Evolutionary conservation across 2,797 vertebrate genomes (phyloP).

Genomic region (Schizopygopsis malacanthus): DNA sequence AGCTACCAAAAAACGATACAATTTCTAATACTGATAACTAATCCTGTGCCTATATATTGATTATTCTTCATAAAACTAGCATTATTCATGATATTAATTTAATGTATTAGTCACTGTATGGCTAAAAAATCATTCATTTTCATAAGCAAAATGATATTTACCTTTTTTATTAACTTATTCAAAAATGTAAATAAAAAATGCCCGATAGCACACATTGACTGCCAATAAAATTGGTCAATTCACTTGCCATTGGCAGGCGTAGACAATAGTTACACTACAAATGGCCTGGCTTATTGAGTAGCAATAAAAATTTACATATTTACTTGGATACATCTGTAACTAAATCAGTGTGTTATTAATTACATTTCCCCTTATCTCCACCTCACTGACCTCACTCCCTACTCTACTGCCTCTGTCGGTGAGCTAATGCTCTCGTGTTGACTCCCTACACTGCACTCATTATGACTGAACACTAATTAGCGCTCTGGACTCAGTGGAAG

Average conservation of each 20-base stretch:
- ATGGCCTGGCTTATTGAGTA: not conserved
- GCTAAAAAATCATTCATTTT: not conserved
- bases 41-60: not conserved
- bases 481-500: conserved; percentile 43
- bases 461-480: conserved; percentile 59
- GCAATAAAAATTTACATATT: not conserved
- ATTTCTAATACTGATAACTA: not conserved
- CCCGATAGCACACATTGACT: not conserved
- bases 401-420: conserved; percentile 4
- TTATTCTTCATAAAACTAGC: not conserved
- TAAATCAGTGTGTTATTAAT: conserved; percentile 25
- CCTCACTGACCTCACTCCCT: conserved; percentile 26
- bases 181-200: not conserved
- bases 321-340: conserved; percentile 15
- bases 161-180: not conserved
- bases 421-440: conserved; percentile 42
- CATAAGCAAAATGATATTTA: not conserved
- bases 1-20: not conserved
- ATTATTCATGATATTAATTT: not conserved
- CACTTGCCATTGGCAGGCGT: not conserved
- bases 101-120: not conserved
- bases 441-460: conserved; percentile 49
- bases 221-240: not conserved
- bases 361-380: conserved; percentile 9
- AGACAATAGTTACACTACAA: not conserved